Evolutionary conservation across 2,797 vertebrate genomes (phyloP).

Genomic region (Podargus strigoides): DNA sequence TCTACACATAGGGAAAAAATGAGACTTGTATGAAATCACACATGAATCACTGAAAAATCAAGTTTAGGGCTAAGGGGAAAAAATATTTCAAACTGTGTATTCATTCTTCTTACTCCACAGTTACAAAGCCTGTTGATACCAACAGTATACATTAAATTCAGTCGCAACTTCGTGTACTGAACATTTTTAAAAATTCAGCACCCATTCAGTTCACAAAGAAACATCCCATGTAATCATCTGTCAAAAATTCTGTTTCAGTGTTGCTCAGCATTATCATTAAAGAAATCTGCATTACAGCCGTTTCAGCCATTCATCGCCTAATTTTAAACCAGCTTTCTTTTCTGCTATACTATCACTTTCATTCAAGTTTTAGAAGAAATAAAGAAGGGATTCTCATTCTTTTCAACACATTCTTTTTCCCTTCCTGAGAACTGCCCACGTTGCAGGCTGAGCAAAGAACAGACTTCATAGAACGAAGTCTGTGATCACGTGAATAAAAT

Average conservation of each 20-base stretch:
- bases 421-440: neutral
- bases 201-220: slow-evolving; percentile 10
- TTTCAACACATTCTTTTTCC: neutral
- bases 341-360: slow-evolving; percentile 39
- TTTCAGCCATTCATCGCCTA: neutral
- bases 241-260: slow-evolving; percentile 18
- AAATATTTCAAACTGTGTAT: neutral
- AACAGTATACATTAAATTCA: neutral
- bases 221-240: slow-evolving; percentile 27
- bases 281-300: slow-evolving; percentile 37
- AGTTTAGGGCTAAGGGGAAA: neutral
- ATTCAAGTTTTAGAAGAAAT: slow-evolving; percentile 26
- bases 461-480: neutral
- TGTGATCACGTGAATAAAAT: neutral
- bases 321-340: slow-evolving; percentile 52
- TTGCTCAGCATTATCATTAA: slow-evolving; percentile 52
- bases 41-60: neutral
- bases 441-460: neutral
- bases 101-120: neutral
- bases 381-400: neutral
- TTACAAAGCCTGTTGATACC: neutral
- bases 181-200: slow-evolving; percentile 43
- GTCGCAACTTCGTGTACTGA: neutral
- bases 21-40: neutral
- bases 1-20: neutral